A percentile compares a stretch with the other conserved stretches of the same genome.
Conservation (phyloP, 2,113 vertebrate species). For the Budorcas taxicolor region DNA sequence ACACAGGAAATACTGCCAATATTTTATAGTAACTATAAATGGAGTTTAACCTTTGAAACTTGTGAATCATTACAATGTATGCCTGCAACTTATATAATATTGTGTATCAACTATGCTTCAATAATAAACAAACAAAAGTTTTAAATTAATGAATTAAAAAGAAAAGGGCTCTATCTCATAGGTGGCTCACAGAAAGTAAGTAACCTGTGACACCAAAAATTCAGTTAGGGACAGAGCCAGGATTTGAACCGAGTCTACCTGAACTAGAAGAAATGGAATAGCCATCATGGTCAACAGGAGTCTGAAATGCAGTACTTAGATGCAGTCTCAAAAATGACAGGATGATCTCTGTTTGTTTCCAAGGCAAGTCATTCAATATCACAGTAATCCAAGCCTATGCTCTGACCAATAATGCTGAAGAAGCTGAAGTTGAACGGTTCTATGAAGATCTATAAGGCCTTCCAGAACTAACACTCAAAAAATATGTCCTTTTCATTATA, state of each 20-base stretch:
- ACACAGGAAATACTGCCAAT: not conserved
- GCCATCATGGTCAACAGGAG: not conserved
- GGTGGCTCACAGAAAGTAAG: not conserved
- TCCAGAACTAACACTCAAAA: not conserved
- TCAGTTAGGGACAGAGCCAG: not conserved
- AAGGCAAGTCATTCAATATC: not conserved
- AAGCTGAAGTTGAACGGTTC: not conserved
- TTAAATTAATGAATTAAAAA: not conserved
- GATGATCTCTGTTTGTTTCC: not conserved
- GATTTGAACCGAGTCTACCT: not conserved
- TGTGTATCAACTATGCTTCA: not conserved
- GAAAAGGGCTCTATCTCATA: not conserved
- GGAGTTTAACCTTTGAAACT: not conserved
- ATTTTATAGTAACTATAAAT: not conserved
- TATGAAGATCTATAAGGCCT: not conserved
- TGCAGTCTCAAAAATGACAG: not conserved
- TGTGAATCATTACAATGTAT: not conserved
- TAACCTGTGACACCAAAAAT: not conserved
- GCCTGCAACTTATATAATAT: not conserved
- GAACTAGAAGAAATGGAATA: not conserved
- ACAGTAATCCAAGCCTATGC: not conserved
- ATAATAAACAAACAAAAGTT: not conserved
- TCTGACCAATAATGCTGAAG: rapidly evolving
- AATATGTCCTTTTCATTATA: not conserved
- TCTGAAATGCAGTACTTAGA: not conserved